Evolutionary conservation across 2,797 vertebrate species (phyloP).

Genomic region (Danio albolineatus): DNA sequence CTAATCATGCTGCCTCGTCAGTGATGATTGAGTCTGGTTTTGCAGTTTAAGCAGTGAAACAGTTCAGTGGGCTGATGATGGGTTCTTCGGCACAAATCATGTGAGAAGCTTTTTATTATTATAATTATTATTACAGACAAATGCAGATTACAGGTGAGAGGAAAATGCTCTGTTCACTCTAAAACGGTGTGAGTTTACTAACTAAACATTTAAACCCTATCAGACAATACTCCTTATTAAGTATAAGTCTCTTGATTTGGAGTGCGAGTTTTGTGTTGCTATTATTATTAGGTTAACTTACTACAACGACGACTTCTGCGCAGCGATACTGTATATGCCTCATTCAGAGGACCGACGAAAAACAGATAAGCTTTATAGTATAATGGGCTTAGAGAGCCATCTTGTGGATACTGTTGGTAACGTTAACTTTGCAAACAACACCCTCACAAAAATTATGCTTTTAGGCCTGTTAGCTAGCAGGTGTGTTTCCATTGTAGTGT

Average conservation of each 20-base stretch:
- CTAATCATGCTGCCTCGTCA: neutral
- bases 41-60: neutral
- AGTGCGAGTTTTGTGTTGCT: neutral
- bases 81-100: slow-evolving; percentile 5
- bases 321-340: neutral
- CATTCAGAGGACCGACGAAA: neutral
- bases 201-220: neutral
- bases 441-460: neutral
- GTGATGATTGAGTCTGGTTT: neutral
- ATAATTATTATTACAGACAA: no score
- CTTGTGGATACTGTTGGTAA: slow-evolving; percentile 43
- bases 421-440: neutral
- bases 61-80: slow-evolving; percentile 5
- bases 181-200: neutral
- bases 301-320: neutral
- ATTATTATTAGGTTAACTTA: neutral
- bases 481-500: no score
- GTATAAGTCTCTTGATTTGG: neutral
- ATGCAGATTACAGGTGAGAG: neutral
- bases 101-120: slow-evolving; percentile 1
- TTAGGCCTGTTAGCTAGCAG: no score
- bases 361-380: neutral
- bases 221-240: neutral
- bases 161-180: neutral
- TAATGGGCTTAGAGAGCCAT: slow-evolving; percentile 24